These are phyloP conservation scores for Orthosia incerta DNA, from an alignment of 2,888 invertebrate species.

Conservation along the genomic window DNA sequence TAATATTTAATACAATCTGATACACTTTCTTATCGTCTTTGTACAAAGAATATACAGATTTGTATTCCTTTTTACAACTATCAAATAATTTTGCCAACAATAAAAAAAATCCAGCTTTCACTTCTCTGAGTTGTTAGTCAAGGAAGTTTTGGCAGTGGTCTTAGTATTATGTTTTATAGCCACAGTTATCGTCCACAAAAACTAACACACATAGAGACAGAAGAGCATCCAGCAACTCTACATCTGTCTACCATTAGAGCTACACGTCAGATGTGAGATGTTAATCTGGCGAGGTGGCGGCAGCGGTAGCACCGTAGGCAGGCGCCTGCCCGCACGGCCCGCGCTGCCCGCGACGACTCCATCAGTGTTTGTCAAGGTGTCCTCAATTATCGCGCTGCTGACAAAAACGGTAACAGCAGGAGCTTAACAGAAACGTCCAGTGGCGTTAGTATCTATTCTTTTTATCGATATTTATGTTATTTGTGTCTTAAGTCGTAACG, in stretches of 20 bases:
- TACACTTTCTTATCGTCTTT: background rate
- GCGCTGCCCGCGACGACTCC: background rate
- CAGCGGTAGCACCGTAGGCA: background rate
- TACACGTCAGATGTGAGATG: slow-evolving; percentile 14
- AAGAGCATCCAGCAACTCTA: slow-evolving; percentile 9
- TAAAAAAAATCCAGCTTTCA: no score
- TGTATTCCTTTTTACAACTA: background rate
- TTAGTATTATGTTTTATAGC: background rate
- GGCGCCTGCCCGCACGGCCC: background rate
- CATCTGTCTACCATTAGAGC: background rate
- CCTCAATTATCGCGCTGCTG: slow-evolving; percentile 5
- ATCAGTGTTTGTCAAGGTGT: slow-evolving; percentile 25
- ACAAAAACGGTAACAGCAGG: slow-evolving; percentile 24
- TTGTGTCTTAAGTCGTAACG: background rate
- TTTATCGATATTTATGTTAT: background rate
- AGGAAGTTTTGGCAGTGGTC: background rate
- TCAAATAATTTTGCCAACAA: no score
- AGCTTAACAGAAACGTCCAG: background rate
- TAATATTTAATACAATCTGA: background rate
- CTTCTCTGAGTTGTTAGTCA: background rate
- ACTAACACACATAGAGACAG: no score
- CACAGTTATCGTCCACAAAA: background rate
- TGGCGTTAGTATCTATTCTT: no score
- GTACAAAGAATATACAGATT: background rate
- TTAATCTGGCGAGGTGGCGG: slow-evolving; percentile 3